phyloP scores from a whole-genome alignment of 1,140 invertebrate species.

The Subanguina moxae region DNA sequence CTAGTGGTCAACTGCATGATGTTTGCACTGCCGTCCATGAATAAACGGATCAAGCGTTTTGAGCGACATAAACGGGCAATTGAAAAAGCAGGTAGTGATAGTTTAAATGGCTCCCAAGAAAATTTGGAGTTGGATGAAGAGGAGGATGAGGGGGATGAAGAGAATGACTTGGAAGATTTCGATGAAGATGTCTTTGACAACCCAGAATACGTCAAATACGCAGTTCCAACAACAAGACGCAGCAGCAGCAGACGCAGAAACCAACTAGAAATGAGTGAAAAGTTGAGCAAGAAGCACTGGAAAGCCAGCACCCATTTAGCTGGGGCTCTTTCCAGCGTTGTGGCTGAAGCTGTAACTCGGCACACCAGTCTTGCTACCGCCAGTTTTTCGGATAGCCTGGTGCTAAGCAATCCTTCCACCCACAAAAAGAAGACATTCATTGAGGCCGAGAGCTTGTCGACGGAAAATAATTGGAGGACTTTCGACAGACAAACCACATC shows the following conservation, averaged over 20 bases:
- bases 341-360: neutral
- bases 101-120: constrained; percentile 13
- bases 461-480: too few species aligned
- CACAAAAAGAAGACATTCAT: too few species aligned
- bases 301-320: neutral
- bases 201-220: constrained; percentile 6
- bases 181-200: constrained; percentile 16
- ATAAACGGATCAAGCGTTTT: constrained; percentile 49
- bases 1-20: constrained; percentile 57
- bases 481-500: too few species aligned
- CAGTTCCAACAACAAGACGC: constrained; percentile 12
- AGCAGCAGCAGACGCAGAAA: constrained; percentile 5
- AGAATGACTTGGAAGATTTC: constrained; percentile 25
- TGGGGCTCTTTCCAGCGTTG: neutral
- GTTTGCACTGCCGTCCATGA: constrained; percentile 54
- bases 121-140: constrained; percentile 15
- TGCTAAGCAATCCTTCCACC: too few species aligned
- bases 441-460: too few species aligned
- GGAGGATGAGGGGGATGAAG: constrained; percentile 8
- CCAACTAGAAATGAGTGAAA: neutral
- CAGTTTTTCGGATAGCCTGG: too few species aligned
- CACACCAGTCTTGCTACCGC: too few species aligned
- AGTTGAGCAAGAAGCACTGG: constrained; percentile 6
- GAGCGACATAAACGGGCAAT: constrained; percentile 50
- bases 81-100: constrained; percentile 46